These are phyloP conservation scores for Cataglyphis hispanica DNA, from an alignment of 1,140 invertebrate genomes.

Conservation along the genomic window DNA sequence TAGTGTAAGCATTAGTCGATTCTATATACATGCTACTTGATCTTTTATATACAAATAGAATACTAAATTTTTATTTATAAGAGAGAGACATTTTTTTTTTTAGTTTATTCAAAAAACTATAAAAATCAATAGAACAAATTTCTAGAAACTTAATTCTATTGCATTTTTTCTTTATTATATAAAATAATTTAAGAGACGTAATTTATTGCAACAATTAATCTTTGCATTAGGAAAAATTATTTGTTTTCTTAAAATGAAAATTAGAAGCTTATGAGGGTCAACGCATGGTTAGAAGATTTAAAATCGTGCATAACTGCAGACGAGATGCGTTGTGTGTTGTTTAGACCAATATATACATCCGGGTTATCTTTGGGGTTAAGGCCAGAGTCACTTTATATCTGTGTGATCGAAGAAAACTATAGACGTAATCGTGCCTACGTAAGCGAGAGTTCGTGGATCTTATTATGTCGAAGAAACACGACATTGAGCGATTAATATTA, in stretches of 20 bases:
- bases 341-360: conserved; percentile 17
- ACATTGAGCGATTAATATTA: conserved; percentile 22
- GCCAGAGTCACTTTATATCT: conserved; percentile 30
- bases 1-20: too few relatives aligned
- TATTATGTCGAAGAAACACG: neutral
- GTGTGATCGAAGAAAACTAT: conserved; percentile 30
- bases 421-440: conserved; percentile 4
- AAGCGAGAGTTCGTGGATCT: neutral
- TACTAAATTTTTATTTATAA: neutral
- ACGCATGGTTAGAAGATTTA: neutral
- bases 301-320: neutral
- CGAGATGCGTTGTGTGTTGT: neutral
- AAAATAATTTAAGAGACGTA: neutral
- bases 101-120: too few relatives aligned
- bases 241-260: neutral
- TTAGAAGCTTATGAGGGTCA: neutral
- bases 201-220: neutral
- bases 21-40: neutral
- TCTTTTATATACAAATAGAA: neutral
- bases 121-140: neutral
- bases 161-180: neutral
- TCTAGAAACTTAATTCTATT: neutral
- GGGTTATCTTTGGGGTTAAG: conserved; percentile 57
- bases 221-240: conserved; percentile 6
- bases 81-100: neutral